phyloP scores from a whole-genome alignment of 2,888 invertebrate species.

The Cheilosia variabilis region DNA sequence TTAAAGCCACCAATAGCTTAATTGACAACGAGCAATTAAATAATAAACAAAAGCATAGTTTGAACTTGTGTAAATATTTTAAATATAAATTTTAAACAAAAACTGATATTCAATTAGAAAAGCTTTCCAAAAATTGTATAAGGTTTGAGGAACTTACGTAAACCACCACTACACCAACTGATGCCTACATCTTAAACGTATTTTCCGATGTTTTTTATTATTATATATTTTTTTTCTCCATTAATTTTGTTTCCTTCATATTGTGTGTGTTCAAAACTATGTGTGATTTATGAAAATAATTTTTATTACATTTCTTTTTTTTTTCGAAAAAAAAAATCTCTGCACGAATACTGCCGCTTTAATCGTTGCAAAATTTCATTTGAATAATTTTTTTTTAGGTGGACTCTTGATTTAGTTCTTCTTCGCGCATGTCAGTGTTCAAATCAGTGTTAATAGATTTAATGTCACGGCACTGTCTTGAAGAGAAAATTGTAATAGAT shows the following conservation, averaged over 20 bases:
- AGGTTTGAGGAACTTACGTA: conserved; percentile 62
- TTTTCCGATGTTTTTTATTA: conserved; percentile 66
- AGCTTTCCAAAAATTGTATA: conserved; percentile 49
- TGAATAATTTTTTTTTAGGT: conserved; percentile 20
- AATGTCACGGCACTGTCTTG: conserved; percentile 32
- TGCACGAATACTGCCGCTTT: conserved; percentile 65
- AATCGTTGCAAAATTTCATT: conserved; percentile 27
- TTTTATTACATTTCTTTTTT: conserved; percentile 8
- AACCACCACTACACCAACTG: conserved; percentile 78
- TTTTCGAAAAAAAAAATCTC: conserved; percentile 13
- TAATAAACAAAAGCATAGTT: conserved; percentile 36
- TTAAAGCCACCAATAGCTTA: conserved; percentile 70
- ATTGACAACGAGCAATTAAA: conserved; percentile 51
- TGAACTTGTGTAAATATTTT: conserved; percentile 28
- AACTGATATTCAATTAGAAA: conserved; percentile 11
- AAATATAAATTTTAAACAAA: conserved; percentile 25
- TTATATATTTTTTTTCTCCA: conserved; percentile 9
- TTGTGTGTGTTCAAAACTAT: conserved; percentile 60
- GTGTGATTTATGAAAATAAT: conserved; percentile 42
- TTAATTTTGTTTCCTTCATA: conserved; percentile 16
- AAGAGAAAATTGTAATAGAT: conserved; percentile 13
- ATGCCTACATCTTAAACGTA: conserved; percentile 76
- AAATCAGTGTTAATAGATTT: conserved; percentile 33
- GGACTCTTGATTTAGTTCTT: conserved; percentile 24
- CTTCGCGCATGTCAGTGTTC: conserved; percentile 44